Evolutionary conservation across 2,797 vertebrate species (phyloP).

Genomic region (Ara ararauna): DNA sequence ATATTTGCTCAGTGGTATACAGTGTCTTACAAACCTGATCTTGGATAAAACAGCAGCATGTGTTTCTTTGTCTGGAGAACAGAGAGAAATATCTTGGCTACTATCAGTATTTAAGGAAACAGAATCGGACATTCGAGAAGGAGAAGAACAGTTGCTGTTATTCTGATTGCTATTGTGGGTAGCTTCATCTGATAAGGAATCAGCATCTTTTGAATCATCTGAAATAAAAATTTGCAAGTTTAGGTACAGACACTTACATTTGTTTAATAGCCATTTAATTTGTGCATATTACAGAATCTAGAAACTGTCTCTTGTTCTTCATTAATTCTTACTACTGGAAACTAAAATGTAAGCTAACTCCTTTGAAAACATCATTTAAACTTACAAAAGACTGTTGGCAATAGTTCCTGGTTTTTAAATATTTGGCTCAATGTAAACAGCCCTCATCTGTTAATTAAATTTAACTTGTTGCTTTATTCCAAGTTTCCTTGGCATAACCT

Average conservation of each 20-base stretch:
- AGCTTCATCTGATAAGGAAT: slow-evolving; percentile 94
- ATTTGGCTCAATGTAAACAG: neutral
- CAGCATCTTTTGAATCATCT: slow-evolving; percentile 91
- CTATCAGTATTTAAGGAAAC: slow-evolving; percentile 97
- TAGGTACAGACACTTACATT: neutral
- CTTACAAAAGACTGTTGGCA: neutral
- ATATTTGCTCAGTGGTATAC: neutral
- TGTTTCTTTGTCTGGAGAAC: slow-evolving; percentile 90
- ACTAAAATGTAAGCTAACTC: neutral
- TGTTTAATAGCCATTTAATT: neutral
- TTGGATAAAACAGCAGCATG: slow-evolving; percentile 85
- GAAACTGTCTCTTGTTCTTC: neutral
- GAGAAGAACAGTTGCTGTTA: slow-evolving; percentile 99
- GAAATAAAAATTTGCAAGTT: slow-evolving; percentile 63
- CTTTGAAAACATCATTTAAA: neutral
- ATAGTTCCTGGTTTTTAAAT: neutral
- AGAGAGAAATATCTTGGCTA: slow-evolving; percentile 94
- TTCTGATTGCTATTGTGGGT: slow-evolving; percentile 98
- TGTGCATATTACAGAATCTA: neutral
- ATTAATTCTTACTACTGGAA: neutral
- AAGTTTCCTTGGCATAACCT: neutral
- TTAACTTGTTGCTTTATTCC: neutral
- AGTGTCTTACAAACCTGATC: slow-evolving; percentile 81
- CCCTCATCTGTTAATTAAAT: neutral
- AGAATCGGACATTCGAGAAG: slow-evolving; percentile 98